Base-by-base conservation (phyloP, 2,797 vertebrate genomes). In the Podarcis siculus region DNA sequence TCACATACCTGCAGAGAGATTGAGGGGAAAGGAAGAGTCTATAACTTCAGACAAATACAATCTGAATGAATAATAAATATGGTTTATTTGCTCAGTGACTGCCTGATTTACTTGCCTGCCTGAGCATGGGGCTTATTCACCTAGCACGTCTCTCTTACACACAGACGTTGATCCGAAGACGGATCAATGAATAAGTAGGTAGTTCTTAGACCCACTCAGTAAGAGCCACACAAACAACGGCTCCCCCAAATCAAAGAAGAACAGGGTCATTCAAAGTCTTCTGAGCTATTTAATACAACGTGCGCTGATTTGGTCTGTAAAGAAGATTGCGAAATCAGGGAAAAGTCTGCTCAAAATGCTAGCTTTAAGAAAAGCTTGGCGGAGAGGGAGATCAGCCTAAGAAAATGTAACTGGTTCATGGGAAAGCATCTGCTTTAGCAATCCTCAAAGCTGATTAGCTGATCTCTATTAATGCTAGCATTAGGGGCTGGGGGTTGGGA, bases 1-100 rank as follows among this genome's bases (percentile, higher is more conserved):
- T 96, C 79, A 94, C 96, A 97, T 96, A 97, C 93, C 97, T 98
- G 92, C 86, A 91, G 64, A 94, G 87, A 95, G 37, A 95, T 67
- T 23, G 75, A 3, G 10, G 13, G 91, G 91, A 32, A 45, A 55
- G 64, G 87, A 45, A 92, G 19, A 77, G 64, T 75, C 79, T 25
- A 85, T 67, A 58, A 69, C 25, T 1, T 90, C 49, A 92, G 9
- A 64, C n/a, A 86, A 42, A 45, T 1, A 37, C 45, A 39, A 58
- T 5, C 3, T 27, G 71, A 86, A 85, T 75, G 69, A 61, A 7
- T 0, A 35, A 79, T 39, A 58, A 82, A 42, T 66, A 55, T 1
- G 37, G 4, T 86, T 19, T 19, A 37, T 5, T 35, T 39, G 75
- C 90, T 27, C 79, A 79, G 39, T 2, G 17, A 61, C 8, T 23